Conservation (phyloP, 2,797 vertebrate genomes). For the Enteromius treurensis region DNA sequence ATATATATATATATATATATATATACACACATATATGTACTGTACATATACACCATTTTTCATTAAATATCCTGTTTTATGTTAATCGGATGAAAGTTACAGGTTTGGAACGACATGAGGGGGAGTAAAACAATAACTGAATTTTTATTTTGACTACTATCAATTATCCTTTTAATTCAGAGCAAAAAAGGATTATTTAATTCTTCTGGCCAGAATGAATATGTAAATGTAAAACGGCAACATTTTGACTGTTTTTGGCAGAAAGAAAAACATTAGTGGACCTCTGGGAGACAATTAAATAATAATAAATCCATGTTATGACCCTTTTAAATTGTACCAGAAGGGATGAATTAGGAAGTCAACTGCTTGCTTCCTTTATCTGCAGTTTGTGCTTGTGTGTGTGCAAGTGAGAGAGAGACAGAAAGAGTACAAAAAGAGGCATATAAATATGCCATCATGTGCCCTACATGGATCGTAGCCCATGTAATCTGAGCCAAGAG, state of each 20-base stretch:
- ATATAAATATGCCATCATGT: constrained; percentile 12
- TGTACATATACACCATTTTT: neutral
- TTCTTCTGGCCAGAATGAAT: neutral
- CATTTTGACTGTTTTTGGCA: neutral
- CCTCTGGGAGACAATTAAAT: neutral
- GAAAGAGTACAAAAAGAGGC: constrained; percentile 3
- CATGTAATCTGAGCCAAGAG: constrained; percentile 47
- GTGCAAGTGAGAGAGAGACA: neutral
- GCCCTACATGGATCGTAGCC: constrained; percentile 37
- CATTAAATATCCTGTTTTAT: neutral
- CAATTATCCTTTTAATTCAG: neutral
- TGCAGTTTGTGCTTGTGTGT: neutral
- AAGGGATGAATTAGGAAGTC: neutral
- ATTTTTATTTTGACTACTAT: neutral
- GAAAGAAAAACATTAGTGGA: neutral
- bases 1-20: no score
- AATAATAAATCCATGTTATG: constrained; percentile 6
- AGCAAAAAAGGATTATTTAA: neutral
- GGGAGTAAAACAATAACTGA: neutral
- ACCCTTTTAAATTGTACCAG: neutral
- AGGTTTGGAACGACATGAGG: neutral
- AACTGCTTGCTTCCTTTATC: neutral
- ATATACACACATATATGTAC: no score
- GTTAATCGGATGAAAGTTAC: neutral
- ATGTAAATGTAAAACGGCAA: no score